Evolutionary conservation across 2,888 invertebrate species (phyloP), one percentile per base, ranked within the genome.

Genomic region (Ecliptopera silaceata): DNA sequence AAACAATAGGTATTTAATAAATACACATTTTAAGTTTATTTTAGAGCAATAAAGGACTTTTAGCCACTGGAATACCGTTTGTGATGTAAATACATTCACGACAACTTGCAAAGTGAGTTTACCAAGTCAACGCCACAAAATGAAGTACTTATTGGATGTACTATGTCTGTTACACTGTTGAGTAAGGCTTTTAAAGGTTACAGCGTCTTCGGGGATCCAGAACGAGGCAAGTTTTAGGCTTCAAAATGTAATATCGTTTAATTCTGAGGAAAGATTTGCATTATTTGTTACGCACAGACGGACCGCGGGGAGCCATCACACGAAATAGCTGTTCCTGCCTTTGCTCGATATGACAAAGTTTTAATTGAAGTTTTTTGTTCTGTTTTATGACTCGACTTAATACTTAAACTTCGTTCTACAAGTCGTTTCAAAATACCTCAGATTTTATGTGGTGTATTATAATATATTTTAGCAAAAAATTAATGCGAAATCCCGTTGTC

Each of bases 241-340:
- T 74, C 68, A 71, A 69, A 63, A 62, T 63, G 68, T 72, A 70
- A 75, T 70, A 68, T 64, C 70, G 70, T 71, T 74, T 72, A 66
- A 69, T 66, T 69, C 68, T 61, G 57, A 64, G 65, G 62, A 55
- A 47, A 64, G 56, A 64, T 66, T 64, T 61, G 62, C 64, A 64
- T 66, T 66, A 61, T 62, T 62, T 61, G 63, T 59, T 39, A 44
- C 36, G 50, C 50, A 54, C 44, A 29, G 52, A 34, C 46, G 29
- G 26, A 26, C 61, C 46, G 22, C 49, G 26, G 62, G 60, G 60
- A 51, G 52, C 47, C 12, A 49, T 46, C 38, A 26, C 56, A 38
- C 54, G 51, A 47, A 29, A 56, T 42, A 50, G 44, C 42, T 48
- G 15, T 32, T 38, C 51, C 39, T 6, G 29, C 51, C 54, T 55